Percentiles rank a stretch among this genome's conserved stretches.
Evolutionary conservation across 1,140 invertebrate species (phyloP).

Genomic region (Frieseomelitta varia): DNA sequence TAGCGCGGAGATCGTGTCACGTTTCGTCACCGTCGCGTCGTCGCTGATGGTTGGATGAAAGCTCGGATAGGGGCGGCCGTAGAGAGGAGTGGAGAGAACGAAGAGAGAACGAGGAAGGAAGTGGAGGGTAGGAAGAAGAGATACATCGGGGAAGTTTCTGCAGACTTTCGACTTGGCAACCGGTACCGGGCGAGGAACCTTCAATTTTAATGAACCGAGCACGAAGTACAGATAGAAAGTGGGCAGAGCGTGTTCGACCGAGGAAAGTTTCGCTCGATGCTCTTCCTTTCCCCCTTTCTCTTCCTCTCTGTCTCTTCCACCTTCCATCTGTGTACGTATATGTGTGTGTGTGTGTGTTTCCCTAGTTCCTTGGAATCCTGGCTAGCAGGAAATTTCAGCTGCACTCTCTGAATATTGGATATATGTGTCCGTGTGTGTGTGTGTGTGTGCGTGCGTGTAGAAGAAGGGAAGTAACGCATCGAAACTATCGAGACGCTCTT

Average conservation of each 20-base stretch:
- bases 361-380: conserved; percentile 43
- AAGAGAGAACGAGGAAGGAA: not conserved
- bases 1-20: conserved; percentile 19
- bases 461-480: conserved; percentile 39
- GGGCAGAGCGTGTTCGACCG: conserved; percentile 7
- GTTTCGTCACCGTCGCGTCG: conserved; percentile 42
- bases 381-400: conserved; percentile 42
- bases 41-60: not conserved
- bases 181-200: conserved; percentile 56
- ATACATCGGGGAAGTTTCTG: conserved; percentile 45
- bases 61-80: not conserved
- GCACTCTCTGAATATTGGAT: conserved; percentile 59
- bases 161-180: conserved; percentile 62
- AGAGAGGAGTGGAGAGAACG: not conserved
- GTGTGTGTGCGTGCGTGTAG: no score
- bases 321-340: not conserved
- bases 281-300: not conserved
- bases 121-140: not conserved
- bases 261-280: conserved; percentile 56
- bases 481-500: conserved; percentile 36
- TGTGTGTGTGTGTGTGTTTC: not conserved
- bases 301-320: not conserved
- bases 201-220: conserved; percentile 68
- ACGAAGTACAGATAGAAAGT: conserved; percentile 29
- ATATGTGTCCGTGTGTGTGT: not conserved